Conservation (phyloP, 2,888 invertebrate species). For the Acronicta leporina region DNA sequence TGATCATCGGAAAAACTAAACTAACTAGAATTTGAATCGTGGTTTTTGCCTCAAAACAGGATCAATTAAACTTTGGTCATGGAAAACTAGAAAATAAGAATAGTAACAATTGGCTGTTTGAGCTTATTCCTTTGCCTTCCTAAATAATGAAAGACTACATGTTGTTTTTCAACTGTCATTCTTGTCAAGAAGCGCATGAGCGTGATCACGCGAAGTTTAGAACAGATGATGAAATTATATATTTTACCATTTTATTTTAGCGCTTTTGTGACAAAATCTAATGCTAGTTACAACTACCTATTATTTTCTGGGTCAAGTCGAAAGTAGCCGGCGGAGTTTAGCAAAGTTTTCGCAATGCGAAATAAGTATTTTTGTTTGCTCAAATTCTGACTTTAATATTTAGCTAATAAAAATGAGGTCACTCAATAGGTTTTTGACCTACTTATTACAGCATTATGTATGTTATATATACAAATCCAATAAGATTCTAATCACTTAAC, state of each 20-base stretch:
- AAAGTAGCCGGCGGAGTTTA: conserved; percentile 32
- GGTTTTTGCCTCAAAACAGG: background rate
- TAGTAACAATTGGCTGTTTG: background rate
- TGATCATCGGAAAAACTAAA: background rate
- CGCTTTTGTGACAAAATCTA: conserved; percentile 9
- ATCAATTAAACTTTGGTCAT: background rate
- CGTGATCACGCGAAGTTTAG: background rate
- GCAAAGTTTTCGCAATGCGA: conserved; percentile 51
- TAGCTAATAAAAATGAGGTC: conserved; percentile 30
- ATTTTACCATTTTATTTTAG: background rate
- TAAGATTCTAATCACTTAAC: conserved; percentile 61
- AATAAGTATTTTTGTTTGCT: conserved; percentile 22
- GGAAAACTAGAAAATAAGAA: background rate
- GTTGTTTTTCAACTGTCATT: background rate
- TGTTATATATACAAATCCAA: conserved; percentile 29
- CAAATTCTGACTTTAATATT: conserved; percentile 23
- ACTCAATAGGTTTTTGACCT: conserved; percentile 4
- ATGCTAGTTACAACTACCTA: conserved; percentile 40
- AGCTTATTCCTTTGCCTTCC: background rate
- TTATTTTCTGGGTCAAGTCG: conserved; percentile 51
- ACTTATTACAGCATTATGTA: conserved; percentile 6
- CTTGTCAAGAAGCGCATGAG: background rate
- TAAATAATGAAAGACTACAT: too few species aligned
- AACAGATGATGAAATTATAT: background rate
- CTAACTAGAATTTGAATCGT: background rate